phyloP scores from a whole-genome alignment of 2,113 vertebrate species.

The Rhea americana region DNA sequence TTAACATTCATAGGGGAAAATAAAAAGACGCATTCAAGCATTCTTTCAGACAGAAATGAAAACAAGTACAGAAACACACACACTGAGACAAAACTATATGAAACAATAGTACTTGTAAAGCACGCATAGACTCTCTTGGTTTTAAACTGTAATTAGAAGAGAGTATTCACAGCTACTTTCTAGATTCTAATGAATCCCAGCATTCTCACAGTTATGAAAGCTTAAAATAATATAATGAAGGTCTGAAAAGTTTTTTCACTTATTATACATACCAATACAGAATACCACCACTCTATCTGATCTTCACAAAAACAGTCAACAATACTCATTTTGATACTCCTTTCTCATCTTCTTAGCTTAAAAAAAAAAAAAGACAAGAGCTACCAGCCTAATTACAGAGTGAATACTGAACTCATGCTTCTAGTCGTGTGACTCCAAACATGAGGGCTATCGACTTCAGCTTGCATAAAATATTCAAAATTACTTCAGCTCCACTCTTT shows the following conservation, averaged over 20 bases:
- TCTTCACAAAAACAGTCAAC: background rate
- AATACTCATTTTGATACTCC: background rate
- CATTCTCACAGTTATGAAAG: background rate
- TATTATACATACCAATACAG: background rate
- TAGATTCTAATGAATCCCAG: background rate
- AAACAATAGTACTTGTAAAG: background rate
- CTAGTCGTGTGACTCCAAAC: conserved; percentile 46
- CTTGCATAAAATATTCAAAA: background rate
- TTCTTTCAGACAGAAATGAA: background rate
- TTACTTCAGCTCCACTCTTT: background rate
- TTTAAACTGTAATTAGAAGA: background rate
- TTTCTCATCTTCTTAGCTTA: background rate
- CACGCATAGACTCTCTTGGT: background rate
- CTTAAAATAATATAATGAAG: background rate
- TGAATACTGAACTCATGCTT: conserved; percentile 18
- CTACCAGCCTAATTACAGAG: background rate
- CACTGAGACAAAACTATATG: background rate
- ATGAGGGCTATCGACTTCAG: background rate
- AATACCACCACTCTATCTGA: background rate
- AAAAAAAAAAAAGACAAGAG: background rate
- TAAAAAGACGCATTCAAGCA: background rate
- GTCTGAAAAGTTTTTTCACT: background rate
- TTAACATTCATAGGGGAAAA: background rate
- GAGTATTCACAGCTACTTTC: background rate
- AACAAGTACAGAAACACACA: background rate